A percentile compares a stretch with the other conserved stretches of the same genome.
Evolutionary conservation across 2,888 invertebrate species (phyloP).

Genomic region (Xanthia icteritia): DNA sequence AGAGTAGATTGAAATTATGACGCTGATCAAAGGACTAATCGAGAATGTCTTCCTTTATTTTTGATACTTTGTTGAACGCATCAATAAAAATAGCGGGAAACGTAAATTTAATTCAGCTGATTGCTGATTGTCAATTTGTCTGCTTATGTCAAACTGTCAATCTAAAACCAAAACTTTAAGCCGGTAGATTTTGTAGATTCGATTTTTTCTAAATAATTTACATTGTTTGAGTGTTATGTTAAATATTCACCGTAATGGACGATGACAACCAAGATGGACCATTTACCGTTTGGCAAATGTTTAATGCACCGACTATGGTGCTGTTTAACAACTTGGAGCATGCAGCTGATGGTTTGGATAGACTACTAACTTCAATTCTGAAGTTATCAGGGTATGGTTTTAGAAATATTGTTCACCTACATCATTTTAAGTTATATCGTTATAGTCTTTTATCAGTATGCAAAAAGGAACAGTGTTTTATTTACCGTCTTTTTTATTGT

Average conservation of each 20-base stretch:
- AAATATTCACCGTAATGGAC: conserved; percentile 74
- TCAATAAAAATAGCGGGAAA: conserved; percentile 48
- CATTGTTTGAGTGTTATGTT: background rate
- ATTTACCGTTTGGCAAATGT: conserved; percentile 91
- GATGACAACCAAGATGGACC: conserved; percentile 86
- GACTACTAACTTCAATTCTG: conserved; percentile 90
- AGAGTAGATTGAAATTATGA: background rate
- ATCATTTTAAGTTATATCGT: background rate
- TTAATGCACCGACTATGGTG: conserved; percentile 91
- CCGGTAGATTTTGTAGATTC: conserved; percentile 16
- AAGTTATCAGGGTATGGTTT: conserved; percentile 88
- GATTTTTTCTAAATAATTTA: background rate
- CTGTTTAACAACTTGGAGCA: conserved; percentile 90
- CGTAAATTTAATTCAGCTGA: conserved; percentile 20
- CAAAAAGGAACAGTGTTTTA: background rate
- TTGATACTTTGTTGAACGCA: background rate
- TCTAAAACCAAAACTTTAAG: background rate
- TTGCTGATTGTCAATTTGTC: background rate
- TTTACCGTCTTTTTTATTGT: background rate
- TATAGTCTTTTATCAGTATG: background rate
- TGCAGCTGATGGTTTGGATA: conserved; percentile 89
- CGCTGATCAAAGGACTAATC: background rate
- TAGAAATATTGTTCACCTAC: background rate
- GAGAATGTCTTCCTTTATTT: conserved; percentile 4
- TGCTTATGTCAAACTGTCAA: conserved; percentile 16